phyloP scores from a whole-genome alignment of 37 sponge, comb jelly and placozoan species.

The Theonella swinhoei region DNA sequence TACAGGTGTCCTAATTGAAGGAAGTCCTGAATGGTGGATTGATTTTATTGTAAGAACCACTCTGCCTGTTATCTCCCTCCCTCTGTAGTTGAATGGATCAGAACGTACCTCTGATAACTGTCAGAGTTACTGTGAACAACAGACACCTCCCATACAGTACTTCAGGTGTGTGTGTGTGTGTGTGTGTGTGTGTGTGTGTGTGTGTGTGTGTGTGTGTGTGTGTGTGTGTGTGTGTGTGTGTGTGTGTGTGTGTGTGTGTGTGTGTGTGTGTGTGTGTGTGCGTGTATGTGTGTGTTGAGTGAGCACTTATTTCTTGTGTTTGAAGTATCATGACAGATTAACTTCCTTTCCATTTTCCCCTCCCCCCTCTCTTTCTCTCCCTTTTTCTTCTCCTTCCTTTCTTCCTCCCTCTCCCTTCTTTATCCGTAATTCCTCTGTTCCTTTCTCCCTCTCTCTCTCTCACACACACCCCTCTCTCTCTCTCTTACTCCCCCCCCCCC shows the following conservation, averaged over 20 bases:
- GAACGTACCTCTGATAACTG: neutral
- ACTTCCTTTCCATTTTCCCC: neutral
- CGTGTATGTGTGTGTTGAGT: too few species aligned
- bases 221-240: too few species aligned
- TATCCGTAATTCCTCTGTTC: neutral
- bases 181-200: too few species aligned
- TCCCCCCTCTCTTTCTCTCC: constrained; percentile 14
- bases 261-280: too few species aligned
- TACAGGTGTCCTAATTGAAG: too few species aligned
- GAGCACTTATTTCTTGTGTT: too few species aligned
- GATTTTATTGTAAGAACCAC: too few species aligned
- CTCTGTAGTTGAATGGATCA: neutral
- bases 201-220: too few species aligned
- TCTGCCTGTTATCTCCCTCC: neutral
- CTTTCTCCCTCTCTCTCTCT: neutral
- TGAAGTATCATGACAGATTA: too few species aligned
- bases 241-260: too few species aligned
- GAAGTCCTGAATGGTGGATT: too few species aligned
- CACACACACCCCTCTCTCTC: neutral
- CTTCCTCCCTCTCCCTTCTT: constrained; percentile 4
- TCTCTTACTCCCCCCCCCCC: neutral
- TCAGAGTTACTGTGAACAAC: neutral
- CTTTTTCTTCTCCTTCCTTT: neutral
- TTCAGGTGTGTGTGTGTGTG: too few species aligned
- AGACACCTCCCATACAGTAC: neutral